Conservation (phyloP, 1,140 invertebrate genomes). For the Metopolophium dirhodum region DNA sequence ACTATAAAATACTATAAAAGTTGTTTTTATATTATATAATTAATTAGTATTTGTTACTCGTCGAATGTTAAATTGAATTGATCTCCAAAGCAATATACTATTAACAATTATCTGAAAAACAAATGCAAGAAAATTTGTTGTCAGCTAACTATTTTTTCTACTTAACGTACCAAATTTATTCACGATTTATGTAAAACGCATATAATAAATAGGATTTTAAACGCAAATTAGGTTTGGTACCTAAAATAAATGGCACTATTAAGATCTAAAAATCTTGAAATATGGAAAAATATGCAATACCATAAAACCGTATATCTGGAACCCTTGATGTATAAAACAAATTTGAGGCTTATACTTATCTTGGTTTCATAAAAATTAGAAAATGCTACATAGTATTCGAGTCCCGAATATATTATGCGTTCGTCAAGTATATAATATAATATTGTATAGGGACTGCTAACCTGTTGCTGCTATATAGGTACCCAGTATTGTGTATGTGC, state of each 20-base stretch:
- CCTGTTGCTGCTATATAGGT: not conserved
- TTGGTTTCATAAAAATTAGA: not conserved
- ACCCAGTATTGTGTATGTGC: not conserved
- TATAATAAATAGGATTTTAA: too few relatives aligned
- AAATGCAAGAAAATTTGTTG: too few relatives aligned
- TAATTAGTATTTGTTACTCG: not conserved
- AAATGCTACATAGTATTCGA: not conserved
- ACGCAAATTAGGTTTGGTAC: too few relatives aligned
- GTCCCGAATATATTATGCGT: not conserved
- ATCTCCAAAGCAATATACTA: not conserved
- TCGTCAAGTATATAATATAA: not conserved
- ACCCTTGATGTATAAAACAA: not conserved
- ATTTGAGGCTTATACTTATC: not conserved
- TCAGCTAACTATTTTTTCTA: too few relatives aligned
- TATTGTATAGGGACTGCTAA: not conserved
- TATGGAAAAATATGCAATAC: too few relatives aligned
- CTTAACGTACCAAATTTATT: too few relatives aligned
- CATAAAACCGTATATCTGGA: too few relatives aligned
- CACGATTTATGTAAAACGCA: too few relatives aligned
- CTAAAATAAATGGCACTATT: too few relatives aligned
- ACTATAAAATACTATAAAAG: too few relatives aligned
- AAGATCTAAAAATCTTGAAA: too few relatives aligned
- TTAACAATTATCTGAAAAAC: not conserved
- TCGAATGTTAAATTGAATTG: not conserved
- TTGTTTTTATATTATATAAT: too few relatives aligned